Evolutionary conservation across 2,888 invertebrate genomes (phyloP), one percentile per base, ranked within the genome.

Genomic region (Marronus borbonicus): DNA sequence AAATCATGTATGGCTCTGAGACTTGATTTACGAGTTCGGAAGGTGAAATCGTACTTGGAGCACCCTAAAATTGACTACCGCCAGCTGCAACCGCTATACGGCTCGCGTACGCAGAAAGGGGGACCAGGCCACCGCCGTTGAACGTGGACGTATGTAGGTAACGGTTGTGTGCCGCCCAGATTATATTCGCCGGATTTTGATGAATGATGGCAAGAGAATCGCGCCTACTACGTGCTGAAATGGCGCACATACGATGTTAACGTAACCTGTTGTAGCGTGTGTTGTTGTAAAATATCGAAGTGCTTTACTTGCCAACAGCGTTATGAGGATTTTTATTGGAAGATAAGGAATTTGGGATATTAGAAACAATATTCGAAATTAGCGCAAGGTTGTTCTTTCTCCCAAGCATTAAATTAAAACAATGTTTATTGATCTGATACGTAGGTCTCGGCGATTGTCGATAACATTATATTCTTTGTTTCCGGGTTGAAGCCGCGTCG

Each of bases 21-120:
- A 72, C 70, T 72, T 77, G 77, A 77, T 77, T 72, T 77, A 77
- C 77, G 77, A 70, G 77, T 77, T 72, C 17, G 52, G 72, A 64
- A 77, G 77, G 77, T 77, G 70, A 62, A 77, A 77, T 77, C 70
- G 76, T 44, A 66, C 62, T 76, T 31, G 31, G 66, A 58, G 66
- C 66, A 55, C 60, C 44, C 72, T 60, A 60, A 74, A 74, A 74
- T 74, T 74, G 72, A 74, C 72, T 74, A 74, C 72, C 72, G 28
- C 60, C 60, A 36, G 62, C 72, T 60, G 60, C 60, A 60, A 24
- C 44, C 24, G 39, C 58, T 58, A 36, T 36, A 60, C 72, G 39
- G 60, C 62, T 44, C 44, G 17, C 68, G 50, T 24, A 65, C 62
- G 20, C 2, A 62, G 28, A 28, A 14, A 28, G 31, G 28, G 68